These are phyloP conservation scores for Heterotis niloticus DNA, from an alignment of 2,113 vertebrate species.

Conservation along the genomic window DNA sequence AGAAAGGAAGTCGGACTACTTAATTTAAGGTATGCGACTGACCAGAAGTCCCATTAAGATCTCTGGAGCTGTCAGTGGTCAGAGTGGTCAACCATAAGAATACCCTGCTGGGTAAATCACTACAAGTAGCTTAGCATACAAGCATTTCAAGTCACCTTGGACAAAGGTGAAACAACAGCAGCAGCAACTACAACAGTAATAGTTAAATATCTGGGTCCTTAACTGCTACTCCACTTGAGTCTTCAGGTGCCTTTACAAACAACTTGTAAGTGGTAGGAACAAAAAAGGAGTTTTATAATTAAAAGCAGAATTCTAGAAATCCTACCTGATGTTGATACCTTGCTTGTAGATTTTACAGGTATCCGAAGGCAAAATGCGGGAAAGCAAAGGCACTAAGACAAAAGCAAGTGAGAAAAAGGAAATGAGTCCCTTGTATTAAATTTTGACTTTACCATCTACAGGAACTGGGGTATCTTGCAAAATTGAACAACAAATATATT, in stretches of 20 bases:
- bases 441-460: not conserved
- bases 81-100: not conserved
- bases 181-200: not conserved
- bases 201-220: not conserved
- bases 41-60: too few species aligned
- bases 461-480: not conserved
- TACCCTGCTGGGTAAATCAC: not conserved
- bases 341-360: slow-evolving; percentile 98
- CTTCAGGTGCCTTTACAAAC: too few species aligned
- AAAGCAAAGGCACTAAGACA: slow-evolving; percentile 85
- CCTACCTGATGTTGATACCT: slow-evolving; percentile 95
- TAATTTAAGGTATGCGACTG: too few species aligned
- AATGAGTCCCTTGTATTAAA: not conserved
- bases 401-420: slow-evolving; percentile 26
- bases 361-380: slow-evolving; percentile 93
- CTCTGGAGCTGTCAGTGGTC: too few species aligned
- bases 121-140: too few species aligned
- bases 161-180: not conserved
- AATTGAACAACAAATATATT: not conserved
- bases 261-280: too few species aligned
- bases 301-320: too few species aligned
- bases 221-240: not conserved
- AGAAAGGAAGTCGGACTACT: not conserved
- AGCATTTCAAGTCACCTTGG: not conserved
- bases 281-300: too few species aligned